Base-by-base conservation (phyloP, 2,113 vertebrate genomes). In the Sphaerodactylus townsendi region DNA sequence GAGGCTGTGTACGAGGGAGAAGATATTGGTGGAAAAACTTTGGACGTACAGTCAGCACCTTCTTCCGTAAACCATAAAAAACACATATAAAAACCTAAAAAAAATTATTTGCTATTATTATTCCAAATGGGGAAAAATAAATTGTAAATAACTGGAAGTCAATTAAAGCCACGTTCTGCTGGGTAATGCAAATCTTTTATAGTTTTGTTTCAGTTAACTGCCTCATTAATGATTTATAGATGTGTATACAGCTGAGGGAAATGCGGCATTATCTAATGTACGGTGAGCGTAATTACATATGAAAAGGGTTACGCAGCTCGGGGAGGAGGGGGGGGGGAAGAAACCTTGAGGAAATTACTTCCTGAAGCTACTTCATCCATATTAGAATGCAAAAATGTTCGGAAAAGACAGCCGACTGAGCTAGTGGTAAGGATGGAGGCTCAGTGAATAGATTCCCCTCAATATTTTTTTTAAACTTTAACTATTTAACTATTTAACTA, bases 181-280 rank as follows among this genome's bases (percentile, higher is more conserved):
- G 85, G 93, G 93, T 95, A 95, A 95, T 95, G 92, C 93, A 95
- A 95, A 96, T 95, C 94, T 95, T 97, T 96, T 95, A 95, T 92
- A 95, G 95, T 95, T 96, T 96, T 96, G 91, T 95, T 96, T 96
- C 93, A 95, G 94, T 95, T 96, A 95, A 96, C 94, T 95, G 95
- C 94, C 93, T 96, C 95, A 95, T 96, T 96, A 96, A 96, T 96
- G 95, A 96, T 96, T 97, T 96, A 96, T 96, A 95, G 93, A 95
- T 95, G 93, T 95, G 92, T 95, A 93, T 94, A 95, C 93, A 96
- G 94, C 95, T 96, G 92, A 94, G 95, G 94, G 95, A 96, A 95
- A 89, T 87, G 92, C 83, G 89, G 91, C 91, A 95, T 96, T 96
- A 95, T 95, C 93, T 95, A 95, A 96, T 92, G 94, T 92, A 93